Conservation (phyloP, 2,797 vertebrate species). For the Myotis myotis region DNA sequence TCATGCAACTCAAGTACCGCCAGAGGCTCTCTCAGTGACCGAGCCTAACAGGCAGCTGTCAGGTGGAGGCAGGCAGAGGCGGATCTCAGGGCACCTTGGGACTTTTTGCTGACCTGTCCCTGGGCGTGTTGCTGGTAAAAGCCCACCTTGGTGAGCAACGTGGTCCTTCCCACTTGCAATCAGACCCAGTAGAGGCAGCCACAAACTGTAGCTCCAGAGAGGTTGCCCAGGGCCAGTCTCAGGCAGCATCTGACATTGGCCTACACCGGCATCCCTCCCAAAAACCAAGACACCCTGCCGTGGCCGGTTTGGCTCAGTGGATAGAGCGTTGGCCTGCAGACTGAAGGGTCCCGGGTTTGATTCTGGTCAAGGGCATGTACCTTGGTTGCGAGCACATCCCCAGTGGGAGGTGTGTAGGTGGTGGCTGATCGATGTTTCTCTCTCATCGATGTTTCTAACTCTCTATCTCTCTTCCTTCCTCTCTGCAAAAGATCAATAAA, state of each 20-base stretch:
- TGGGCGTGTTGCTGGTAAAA: not conserved
- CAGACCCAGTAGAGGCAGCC: not conserved
- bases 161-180: not conserved
- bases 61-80: not conserved
- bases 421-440: no score
- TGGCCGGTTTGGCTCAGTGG: no score
- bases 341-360: no score
- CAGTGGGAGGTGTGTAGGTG: no score
- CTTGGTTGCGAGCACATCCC: no score
- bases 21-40: not conserved
- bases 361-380: no score
- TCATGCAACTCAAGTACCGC: not conserved
- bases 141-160: not conserved
- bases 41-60: not conserved
- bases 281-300: not conserved
- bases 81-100: not conserved
- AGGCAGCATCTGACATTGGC: not conserved
- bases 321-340: no score
- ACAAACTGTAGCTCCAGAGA: not conserved
- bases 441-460: no score
- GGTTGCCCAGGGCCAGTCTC: not conserved
- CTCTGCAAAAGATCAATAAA: no score
- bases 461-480: no score
- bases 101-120: not conserved
- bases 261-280: not conserved